Evolutionary conservation across 2,113 vertebrate species (phyloP).

Genomic region (Anoura caudifer): DNA sequence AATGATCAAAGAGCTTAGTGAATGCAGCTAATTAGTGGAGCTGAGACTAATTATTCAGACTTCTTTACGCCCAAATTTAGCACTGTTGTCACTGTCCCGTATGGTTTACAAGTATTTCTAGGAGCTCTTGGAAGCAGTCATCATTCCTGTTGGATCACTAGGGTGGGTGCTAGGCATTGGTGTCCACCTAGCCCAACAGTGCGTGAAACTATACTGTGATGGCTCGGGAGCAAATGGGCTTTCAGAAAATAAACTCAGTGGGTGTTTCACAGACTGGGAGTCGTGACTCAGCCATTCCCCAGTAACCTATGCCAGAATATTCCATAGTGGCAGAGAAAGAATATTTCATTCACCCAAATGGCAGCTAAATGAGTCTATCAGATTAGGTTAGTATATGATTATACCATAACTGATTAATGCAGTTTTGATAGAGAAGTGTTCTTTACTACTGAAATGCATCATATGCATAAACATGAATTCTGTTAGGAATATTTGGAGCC

Average conservation of each 20-base stretch:
- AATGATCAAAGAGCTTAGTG: neutral
- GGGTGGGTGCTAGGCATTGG: neutral
- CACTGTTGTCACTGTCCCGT: neutral
- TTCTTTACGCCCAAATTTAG: neutral
- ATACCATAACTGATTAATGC: neutral
- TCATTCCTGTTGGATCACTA: slow-evolving; percentile 11
- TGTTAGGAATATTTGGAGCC: neutral
- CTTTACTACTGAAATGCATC: slow-evolving; percentile 8
- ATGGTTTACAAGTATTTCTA: neutral
- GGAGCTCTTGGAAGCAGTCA: neutral
- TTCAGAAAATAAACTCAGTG: slow-evolving; percentile 13
- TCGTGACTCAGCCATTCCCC: slow-evolving; percentile 15
- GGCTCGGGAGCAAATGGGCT: slow-evolving; percentile 14
- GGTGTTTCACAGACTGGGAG: slow-evolving; percentile 10
- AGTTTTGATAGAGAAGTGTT: neutral
- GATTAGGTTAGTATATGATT: neutral
- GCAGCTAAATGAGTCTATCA: neutral
- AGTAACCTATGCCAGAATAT: neutral
- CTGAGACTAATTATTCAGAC: neutral
- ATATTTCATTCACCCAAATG: slow-evolving; percentile 25
- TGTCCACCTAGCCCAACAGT: neutral
- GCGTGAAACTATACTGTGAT: neutral
- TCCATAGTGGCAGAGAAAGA: neutral
- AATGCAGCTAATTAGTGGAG: neutral
- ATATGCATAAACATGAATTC: neutral